A percentile compares a stretch with the other conserved stretches of the same genome.
These are phyloP conservation scores for Falco novaeseelandiae DNA, from an alignment of 2,797 vertebrate species.

Conservation along the genomic window DNA sequence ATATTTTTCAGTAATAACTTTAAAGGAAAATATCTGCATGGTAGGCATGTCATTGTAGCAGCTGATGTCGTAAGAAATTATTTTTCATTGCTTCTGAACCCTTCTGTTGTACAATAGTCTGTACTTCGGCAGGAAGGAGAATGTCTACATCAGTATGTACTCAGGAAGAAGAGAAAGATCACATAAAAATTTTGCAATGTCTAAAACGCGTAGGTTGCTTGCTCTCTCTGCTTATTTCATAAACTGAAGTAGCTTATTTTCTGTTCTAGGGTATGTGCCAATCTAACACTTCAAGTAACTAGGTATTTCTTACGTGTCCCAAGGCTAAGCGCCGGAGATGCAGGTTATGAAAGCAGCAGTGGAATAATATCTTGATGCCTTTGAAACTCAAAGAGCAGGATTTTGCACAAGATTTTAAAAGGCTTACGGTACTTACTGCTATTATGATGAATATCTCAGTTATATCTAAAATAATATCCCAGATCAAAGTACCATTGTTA, in stretches of 20 bases:
- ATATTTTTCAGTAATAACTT: not conserved
- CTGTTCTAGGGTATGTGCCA: slow-evolving; percentile 2
- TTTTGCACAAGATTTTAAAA: slow-evolving; percentile 28
- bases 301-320: not conserved
- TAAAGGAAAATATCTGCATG: not conserved
- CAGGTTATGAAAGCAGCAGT: not conserved
- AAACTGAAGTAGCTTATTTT: not conserved
- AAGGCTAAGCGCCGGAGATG: not conserved
- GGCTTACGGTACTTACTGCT: not conserved
- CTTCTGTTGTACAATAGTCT: not conserved
- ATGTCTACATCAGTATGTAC: not conserved
- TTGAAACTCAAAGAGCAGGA: not conserved
- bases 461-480: not conserved
- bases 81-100: not conserved
- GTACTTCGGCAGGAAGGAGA: not conserved
- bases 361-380: not conserved
- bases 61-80: not conserved
- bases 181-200: not conserved
- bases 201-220: accelerated
- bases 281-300: not conserved
- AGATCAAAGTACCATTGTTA: slow-evolving; percentile 6
- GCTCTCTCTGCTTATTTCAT: not conserved
- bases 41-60: not conserved
- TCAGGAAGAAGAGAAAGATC: not conserved
- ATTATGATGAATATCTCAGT: not conserved